Evolutionary conservation across 2,888 invertebrate species (phyloP), one percentile per base, ranked within the genome.

Genomic region (Drosophila affinis): DNA sequence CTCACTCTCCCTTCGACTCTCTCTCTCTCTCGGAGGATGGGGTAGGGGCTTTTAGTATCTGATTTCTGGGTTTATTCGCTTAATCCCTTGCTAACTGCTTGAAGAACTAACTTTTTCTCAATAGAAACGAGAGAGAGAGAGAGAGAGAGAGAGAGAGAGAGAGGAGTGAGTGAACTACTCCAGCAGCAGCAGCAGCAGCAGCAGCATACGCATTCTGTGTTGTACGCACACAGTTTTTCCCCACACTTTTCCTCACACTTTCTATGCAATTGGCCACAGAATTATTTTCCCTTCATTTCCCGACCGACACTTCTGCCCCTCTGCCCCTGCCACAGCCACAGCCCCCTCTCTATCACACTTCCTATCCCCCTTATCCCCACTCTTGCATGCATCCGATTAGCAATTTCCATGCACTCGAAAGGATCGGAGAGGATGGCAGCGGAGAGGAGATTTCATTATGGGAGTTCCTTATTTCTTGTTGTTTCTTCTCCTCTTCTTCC

Each of bases 371-470:
- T 39, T 21, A 24, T 5, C 12, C 49, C 24, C 51, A 24, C n/a
- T 17, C n/a, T 21, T 21, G 32, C 18, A 34, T 64, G 54, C 81
- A 82, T 82, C 82, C 88, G 82, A 82, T 82, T 82, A 82, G 79
- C 82, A 82, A 82, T 82, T 82, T 82, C 79, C 88, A 85, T 87
- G 86, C 88, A 82, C 82, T 82, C 81, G 77, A 87, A 39, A 39
- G 14, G 6, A 39, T 0, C 14, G 14, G 47, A 65, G 34, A 12
- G 12, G 12, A 1, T 24, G 24, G 24, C 1, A 24, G 32, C 9
- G 32, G 32, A 9, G 32, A 34, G 34, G 79, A 77, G 88, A 79
- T 82, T 72, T 72, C 72, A 74, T 65, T 65, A 74, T 14, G 9
- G 9, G 59, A 46, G 58, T 34, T 17, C 21, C 52, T 47, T 10